Evolutionary conservation across 2,888 invertebrate genomes (phyloP).

Genomic region (Rotaria macrura): DNA sequence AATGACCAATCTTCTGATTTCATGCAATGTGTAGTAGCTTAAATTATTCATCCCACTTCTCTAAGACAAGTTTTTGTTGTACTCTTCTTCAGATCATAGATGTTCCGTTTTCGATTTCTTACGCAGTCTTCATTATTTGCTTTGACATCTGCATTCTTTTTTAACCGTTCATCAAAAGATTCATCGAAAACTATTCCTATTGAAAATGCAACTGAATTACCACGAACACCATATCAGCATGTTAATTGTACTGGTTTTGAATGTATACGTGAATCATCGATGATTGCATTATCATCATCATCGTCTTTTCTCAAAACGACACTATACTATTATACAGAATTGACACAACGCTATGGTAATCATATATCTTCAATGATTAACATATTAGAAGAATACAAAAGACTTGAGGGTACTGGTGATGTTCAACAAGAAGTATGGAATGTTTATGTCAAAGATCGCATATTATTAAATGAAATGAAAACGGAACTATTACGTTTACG

Average conservation of each 20-base stretch:
- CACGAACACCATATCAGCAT: not conserved
- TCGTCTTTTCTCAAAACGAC: not conserved
- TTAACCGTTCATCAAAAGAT: not conserved
- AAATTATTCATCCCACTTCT: too few relatives aligned
- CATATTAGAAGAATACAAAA: not conserved
- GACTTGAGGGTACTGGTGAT: not conserved
- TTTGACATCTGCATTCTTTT: not conserved
- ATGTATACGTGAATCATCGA: not conserved
- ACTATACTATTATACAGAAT: not conserved
- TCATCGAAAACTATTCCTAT: not conserved
- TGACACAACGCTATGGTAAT: not conserved
- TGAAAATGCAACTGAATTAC: not conserved
- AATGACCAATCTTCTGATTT: too few relatives aligned
- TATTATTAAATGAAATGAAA: not conserved
- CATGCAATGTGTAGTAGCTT: too few relatives aligned
- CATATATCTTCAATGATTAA: not conserved
- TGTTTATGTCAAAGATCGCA: not conserved
- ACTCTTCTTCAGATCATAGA: not conserved
- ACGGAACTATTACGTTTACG: not conserved
- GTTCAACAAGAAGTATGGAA: slow-evolving; percentile 5
- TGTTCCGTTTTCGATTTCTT: not conserved
- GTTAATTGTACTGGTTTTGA: not conserved
- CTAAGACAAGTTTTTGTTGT: too few relatives aligned
- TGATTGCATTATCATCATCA: not conserved
- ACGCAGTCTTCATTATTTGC: not conserved